Evolutionary conservation across 2,888 invertebrate genomes (phyloP), one percentile per base, ranked within the genome.

Genomic region (Drosophila testacea): DNA sequence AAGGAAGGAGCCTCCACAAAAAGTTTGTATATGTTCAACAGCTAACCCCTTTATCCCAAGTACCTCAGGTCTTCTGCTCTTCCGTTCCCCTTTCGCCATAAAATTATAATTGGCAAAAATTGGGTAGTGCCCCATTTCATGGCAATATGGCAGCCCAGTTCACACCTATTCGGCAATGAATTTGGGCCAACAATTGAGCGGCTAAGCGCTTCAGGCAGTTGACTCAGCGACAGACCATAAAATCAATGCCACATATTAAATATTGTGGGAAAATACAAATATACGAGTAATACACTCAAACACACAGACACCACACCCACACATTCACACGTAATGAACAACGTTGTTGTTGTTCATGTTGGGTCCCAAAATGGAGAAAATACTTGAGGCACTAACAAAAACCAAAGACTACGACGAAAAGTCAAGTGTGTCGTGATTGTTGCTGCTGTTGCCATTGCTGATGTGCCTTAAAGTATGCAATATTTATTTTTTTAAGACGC

Each of bases 171-270:
- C 42, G 50, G 60, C 72, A 79, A 76, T 77, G 79, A 77, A 71
- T 64, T 67, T 61, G 64, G 55, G 62, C 27, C 59, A 46, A 41
- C 65, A 62, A 50, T 79, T 56, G 59, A 55, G 64, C 46, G 44
- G 54, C 60, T 42, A 57, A 66, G 11, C 32, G 47, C 44, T 28
- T 6, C 5, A 39, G 46, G 54, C 36, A 32, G 46, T 27, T 68
- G 57, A 13, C 11, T 46, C 50, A 36, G 22, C 69, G 38, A 48
- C 66, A 39, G 68, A 71, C 66, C 73, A 59, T 81, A 81, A 88
- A 85, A 85, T 85, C 85, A 83, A 85, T 85, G 85, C 87, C 87
- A 76, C 84, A 86, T 83, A 88, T 79, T 83, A 88, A 85, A 86
- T 88, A 87, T 77, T 79, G 84, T 88, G 81, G 87, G 76, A 88